Evolutionary conservation across 2,797 vertebrate species (phyloP).

Genomic region (Liasis olivaceus): DNA sequence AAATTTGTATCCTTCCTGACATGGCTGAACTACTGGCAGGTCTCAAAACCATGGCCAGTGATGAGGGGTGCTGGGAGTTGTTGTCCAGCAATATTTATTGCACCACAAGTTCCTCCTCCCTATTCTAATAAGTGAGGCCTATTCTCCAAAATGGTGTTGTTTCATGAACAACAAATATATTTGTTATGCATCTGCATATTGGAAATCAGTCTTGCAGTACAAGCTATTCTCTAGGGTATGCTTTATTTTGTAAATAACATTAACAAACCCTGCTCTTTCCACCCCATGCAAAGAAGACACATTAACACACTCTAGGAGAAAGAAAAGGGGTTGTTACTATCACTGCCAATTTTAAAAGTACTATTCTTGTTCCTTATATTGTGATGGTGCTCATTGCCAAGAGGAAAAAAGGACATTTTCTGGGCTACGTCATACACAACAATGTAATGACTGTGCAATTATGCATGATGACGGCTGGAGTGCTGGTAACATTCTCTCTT

Average conservation of each 20-base stretch:
- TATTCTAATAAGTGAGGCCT: background rate
- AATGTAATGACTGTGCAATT: background rate
- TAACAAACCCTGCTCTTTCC: background rate
- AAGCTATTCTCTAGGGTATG: conserved; percentile 36
- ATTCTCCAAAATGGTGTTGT: conserved; percentile 7
- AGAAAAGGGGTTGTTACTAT: conserved; percentile 10
- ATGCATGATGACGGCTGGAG: background rate
- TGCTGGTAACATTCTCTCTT: background rate
- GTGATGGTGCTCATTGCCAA: background rate
- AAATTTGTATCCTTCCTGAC: too few relatives aligned
- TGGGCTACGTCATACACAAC: background rate
- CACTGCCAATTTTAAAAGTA: conserved; percentile 22
- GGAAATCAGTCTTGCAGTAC: conserved; percentile 46
- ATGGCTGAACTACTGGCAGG: too few relatives aligned
- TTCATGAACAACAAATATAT: conserved; percentile 33
- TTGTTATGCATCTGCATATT: conserved; percentile 52
- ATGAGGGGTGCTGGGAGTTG: too few relatives aligned
- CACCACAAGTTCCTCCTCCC: too few relatives aligned
- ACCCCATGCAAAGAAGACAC: background rate
- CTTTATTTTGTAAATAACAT: conserved; percentile 48
- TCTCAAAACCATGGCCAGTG: too few relatives aligned
- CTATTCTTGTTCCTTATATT: background rate
- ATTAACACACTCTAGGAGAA: background rate
- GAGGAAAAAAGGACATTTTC: background rate
- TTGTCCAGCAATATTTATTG: background rate